A percentile compares a stretch with the other conserved stretches of the same genome.
Conservation (phyloP, 1,140 invertebrate species). For the Atopsyche davidsoni region DNA sequence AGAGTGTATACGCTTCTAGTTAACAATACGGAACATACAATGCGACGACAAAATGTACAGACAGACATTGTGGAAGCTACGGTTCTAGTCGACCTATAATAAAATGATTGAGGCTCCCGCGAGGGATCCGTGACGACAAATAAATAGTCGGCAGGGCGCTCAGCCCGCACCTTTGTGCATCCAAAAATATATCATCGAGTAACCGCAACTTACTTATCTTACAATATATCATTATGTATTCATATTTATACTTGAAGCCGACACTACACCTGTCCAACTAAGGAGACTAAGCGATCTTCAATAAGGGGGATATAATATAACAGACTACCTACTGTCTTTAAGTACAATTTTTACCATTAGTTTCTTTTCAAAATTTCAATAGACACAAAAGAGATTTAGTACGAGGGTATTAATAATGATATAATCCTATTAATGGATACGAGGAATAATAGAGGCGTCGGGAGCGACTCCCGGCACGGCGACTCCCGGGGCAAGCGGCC, state of each 20-base stretch:
- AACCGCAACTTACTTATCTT: constrained; percentile 29
- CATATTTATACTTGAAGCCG: constrained; percentile 27
- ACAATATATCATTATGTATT: constrained; percentile 28
- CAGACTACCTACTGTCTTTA: constrained; percentile 30
- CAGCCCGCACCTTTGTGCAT: constrained; percentile 19
- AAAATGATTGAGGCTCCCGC: constrained; percentile 13
- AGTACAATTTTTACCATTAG: constrained; percentile 28
- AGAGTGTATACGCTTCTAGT: constrained; percentile 28
- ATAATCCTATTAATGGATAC: constrained; percentile 16
- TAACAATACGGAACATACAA: constrained; percentile 28
- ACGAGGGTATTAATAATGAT: constrained; percentile 24
- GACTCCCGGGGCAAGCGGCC: neutral
- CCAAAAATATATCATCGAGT: constrained; percentile 31
- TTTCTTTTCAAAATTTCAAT: constrained; percentile 24
- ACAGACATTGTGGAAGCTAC: constrained; percentile 16
- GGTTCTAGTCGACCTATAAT: constrained; percentile 9
- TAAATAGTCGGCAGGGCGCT: neutral
- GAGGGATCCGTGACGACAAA: neutral
- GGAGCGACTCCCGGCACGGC: neutral
- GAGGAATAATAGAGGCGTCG: constrained; percentile 12
- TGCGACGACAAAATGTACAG: constrained; percentile 24
- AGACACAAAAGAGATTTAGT: constrained; percentile 29
- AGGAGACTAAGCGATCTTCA: constrained; percentile 28
- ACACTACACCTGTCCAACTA: constrained; percentile 27
- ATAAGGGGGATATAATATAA: constrained; percentile 25